A percentile compares a stretch with the other conserved stretches of the same genome.
phyloP scores from a whole-genome alignment of 2,888 invertebrate species.

The Tholera decimalis region DNA sequence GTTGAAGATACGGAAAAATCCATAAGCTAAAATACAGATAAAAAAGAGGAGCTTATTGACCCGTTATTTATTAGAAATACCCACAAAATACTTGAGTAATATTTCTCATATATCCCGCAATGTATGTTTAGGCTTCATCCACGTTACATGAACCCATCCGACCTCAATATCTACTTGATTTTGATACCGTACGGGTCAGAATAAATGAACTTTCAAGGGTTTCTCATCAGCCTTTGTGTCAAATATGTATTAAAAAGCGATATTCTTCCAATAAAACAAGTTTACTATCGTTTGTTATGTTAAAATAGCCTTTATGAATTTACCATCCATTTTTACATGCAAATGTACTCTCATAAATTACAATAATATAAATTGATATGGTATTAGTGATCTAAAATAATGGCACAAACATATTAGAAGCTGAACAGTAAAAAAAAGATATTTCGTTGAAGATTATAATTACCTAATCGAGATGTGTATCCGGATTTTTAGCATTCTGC shows the following conservation, averaged over 20 bases:
- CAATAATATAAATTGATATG: constrained; percentile 37
- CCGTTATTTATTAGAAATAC: constrained; percentile 57
- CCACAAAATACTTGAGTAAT: constrained; percentile 52
- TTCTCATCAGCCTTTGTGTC: constrained; percentile 45
- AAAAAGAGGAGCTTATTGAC: constrained; percentile 51
- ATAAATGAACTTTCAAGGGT: constrained; percentile 65
- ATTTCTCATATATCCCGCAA: constrained; percentile 55
- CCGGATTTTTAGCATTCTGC: constrained; percentile 5
- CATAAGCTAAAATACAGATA: constrained; percentile 38
- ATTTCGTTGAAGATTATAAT: constrained; percentile 13
- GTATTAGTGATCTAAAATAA: constrained; percentile 33
- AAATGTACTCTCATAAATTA: constrained; percentile 54
- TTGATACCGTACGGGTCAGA: constrained; percentile 67
- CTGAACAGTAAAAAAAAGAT: constrained; percentile 18
- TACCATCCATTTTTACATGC: constrained; percentile 48
- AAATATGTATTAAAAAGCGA: constrained; percentile 54
- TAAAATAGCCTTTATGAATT: constrained; percentile 45
- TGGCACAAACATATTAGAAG: constrained; percentile 25
- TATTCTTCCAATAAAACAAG: constrained; percentile 41
- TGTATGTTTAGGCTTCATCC: constrained; percentile 63
- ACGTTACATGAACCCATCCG: constrained; percentile 57
- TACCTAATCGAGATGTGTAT: neutral
- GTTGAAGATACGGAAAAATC: constrained; percentile 24
- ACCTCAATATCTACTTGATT: constrained; percentile 70
- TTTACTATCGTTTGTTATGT: constrained; percentile 61